A percentile compares a stretch with the other conserved stretches of the same genome.
Conservation (phyloP, 2,797 vertebrate species). For the Sylvia borin region DNA sequence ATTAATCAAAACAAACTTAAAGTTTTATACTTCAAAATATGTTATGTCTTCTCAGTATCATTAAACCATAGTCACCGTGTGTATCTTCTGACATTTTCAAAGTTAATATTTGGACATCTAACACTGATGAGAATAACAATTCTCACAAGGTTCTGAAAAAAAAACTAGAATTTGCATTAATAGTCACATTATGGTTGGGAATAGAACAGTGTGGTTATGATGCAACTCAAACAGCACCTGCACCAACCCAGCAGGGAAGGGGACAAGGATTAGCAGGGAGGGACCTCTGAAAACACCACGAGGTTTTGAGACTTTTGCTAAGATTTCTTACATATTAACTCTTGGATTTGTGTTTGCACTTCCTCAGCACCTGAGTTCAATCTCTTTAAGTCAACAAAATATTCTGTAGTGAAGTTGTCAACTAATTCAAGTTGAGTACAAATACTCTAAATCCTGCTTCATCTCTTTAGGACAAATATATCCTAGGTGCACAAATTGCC, state of each 20-base stretch:
- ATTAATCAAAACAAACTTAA: background rate
- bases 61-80: background rate
- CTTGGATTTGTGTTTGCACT: background rate
- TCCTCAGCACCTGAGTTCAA: background rate
- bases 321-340: background rate
- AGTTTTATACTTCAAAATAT: background rate
- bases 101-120: background rate
- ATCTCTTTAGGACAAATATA: background rate
- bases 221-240: background rate
- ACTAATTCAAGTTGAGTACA: background rate
- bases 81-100: background rate
- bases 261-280: background rate
- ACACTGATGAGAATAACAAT: background rate
- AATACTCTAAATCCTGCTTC: background rate
- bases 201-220: background rate
- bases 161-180: background rate
- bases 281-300: background rate
- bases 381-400: background rate
- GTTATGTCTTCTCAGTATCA: background rate
- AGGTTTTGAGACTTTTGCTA: background rate
- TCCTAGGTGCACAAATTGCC: background rate
- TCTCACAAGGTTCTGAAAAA: background rate
- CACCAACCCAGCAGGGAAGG: rapidly evolving
- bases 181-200: background rate
- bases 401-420: background rate